These are phyloP conservation scores for Rotaria magnacalcarata DNA, from an alignment of 2,888 invertebrate genomes.

Conservation along the genomic window DNA sequence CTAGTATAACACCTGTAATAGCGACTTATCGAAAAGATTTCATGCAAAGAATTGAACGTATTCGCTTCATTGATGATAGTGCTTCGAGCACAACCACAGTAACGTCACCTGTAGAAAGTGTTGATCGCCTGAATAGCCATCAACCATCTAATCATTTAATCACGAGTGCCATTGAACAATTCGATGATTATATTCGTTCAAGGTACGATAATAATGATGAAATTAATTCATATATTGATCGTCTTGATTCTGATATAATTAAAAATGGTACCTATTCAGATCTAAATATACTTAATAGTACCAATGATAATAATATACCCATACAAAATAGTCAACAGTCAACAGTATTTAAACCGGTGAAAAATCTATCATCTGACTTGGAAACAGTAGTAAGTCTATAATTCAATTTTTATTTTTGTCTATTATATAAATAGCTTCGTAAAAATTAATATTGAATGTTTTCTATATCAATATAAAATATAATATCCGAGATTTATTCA, in stretches of 20 bases:
- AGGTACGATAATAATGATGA: background rate
- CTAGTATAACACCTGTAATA: background rate
- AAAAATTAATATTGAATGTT: background rate
- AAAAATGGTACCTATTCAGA: conserved; percentile 27
- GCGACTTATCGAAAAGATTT: conserved; percentile 25
- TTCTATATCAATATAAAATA: background rate
- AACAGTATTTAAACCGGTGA: background rate
- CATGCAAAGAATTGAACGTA: conserved; percentile 36
- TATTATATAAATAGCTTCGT: no score
- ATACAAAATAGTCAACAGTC: background rate
- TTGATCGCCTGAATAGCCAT: background rate
- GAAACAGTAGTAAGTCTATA: background rate
- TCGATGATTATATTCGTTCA: conserved; percentile 27
- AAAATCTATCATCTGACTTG: background rate
- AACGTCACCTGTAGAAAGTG: conserved; percentile 39
- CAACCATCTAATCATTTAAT: background rate
- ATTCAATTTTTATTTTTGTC: background rate
- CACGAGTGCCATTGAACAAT: conserved; percentile 23
- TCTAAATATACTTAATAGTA: conserved; percentile 6
- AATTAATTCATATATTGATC: conserved; percentile 29
- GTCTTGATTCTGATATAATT: background rate
- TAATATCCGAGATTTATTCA: background rate
- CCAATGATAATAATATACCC: background rate
- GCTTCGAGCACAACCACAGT: conserved; percentile 41
- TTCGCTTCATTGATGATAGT: conserved; percentile 45